Evolutionary conservation across 2,113 vertebrate genomes (phyloP).

Genomic region (Entosphenus tridentatus): DNA sequence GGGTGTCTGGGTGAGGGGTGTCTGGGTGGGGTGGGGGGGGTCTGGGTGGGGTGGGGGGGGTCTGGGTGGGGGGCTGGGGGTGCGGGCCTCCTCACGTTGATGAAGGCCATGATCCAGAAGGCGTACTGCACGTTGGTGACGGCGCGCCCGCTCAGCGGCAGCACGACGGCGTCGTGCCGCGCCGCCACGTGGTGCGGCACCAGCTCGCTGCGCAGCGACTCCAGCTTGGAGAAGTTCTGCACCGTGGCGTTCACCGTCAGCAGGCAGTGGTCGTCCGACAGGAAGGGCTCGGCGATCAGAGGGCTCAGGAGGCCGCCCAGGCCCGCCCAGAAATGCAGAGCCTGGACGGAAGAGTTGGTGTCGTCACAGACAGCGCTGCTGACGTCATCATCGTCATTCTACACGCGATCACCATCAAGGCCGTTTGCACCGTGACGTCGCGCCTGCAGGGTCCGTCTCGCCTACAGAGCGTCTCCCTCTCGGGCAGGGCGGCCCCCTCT

Average conservation of each 20-base stretch:
- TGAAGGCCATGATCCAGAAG: conserved; percentile 94
- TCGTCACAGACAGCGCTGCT: too few relatives aligned
- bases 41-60: too few relatives aligned
- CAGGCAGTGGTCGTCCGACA: conserved; percentile 56
- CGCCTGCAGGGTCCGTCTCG: too few relatives aligned
- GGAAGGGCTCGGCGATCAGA: conserved; percentile 69
- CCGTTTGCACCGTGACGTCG: too few relatives aligned
- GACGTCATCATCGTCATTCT: too few relatives aligned
- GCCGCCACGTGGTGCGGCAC: conserved; percentile 16
- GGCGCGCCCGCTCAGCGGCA: conserved; percentile 25
- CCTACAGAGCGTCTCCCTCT: too few relatives aligned
- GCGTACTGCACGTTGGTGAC: conserved; percentile 51
- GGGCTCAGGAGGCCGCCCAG: conserved; percentile 70
- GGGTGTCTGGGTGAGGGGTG: background rate
- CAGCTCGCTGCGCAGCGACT: conserved; percentile 38
- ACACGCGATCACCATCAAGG: too few relatives aligned
- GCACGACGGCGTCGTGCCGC: conserved; percentile 31
- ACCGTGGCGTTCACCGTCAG: conserved; percentile 25
- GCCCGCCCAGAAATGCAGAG: conserved; percentile 72
- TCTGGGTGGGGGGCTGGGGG: background rate
- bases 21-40: background rate
- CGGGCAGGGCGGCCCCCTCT: too few relatives aligned
- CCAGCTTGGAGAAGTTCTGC: conserved; percentile 16
- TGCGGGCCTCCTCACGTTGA: conserved; percentile 55
- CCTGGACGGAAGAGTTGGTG: conserved; percentile 21